Percentiles rank a stretch among this genome's conserved stretches.
These are phyloP conservation scores for Zelostemma sp. DNA, from an alignment of 1,140 invertebrate genomes.

Conservation along the genomic window DNA sequence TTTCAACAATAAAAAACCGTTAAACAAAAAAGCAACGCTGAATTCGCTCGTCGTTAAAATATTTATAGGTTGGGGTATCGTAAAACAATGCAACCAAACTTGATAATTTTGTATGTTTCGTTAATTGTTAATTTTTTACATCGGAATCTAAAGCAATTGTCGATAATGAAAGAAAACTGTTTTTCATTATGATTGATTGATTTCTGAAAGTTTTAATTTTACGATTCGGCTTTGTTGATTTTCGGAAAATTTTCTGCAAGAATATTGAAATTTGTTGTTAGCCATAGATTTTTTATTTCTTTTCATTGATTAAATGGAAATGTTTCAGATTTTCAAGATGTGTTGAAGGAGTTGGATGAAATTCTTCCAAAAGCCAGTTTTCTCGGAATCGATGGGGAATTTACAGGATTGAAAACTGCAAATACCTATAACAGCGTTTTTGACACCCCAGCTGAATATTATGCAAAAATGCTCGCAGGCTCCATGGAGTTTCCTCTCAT, in stretches of 20 bases:
- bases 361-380: conserved; percentile 77
- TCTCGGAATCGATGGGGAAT: conserved; percentile 82
- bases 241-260: too few species aligned
- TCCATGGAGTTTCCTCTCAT: conserved; percentile 81
- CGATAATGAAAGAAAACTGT: too few species aligned
- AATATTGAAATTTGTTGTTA: too few species aligned
- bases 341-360: conserved; percentile 73
- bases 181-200: too few species aligned
- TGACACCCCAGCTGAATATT: conserved; percentile 82
- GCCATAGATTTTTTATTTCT: too few species aligned
- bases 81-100: too few species aligned
- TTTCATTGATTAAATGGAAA: neutral
- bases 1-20: neutral
- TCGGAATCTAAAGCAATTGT: neutral
- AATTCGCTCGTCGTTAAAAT: neutral
- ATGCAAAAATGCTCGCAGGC: conserved; percentile 75
- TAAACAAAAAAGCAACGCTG: neutral
- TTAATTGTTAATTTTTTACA: neutral
- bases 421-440: conserved; percentile 73
- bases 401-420: conserved; percentile 78
- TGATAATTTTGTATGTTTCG: neutral
- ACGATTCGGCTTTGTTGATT: too few species aligned
- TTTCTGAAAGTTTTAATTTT: too few species aligned
- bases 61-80: neutral
- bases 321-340: conserved; percentile 78